Base-by-base conservation (phyloP, 2,888 invertebrate species). In the Diloba caeruleocephala region DNA sequence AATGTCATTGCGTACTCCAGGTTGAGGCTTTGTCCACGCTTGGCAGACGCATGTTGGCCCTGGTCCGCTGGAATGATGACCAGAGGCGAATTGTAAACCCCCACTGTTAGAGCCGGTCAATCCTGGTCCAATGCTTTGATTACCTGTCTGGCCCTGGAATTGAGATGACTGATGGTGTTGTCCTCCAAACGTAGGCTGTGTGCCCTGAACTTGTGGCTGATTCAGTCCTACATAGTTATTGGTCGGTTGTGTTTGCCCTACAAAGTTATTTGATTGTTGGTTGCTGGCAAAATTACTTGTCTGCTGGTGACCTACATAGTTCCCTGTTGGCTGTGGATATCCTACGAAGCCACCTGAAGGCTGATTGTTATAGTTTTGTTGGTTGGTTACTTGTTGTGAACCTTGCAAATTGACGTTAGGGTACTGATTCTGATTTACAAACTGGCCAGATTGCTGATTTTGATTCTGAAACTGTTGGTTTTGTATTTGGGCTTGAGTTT, bases 11-110 rank as follows among this genome's bases (percentile, higher is more conserved):
- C 61, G 33, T 0, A 36, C 52, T 0, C 77, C 78, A 4, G 56
- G 32, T 26, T 74, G 79, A 0, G 89, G 89, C 38, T 92, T 92
- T 0, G 88, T 87, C 90, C 91, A 92, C 0, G 92, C 81, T 55
- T 91, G 92, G 60, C 93, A 93, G 1, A 93, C 85, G 50, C 92
- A 93, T 0, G 88, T 82, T 0, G 89, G 91, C 0, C 89, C 91
- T 15, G 78, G 77, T 0, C 67, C 71, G 8, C 78, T 79, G 1
- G 74, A 53, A 36, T 81, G 76, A 8, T 82, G 81, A 9, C 79
- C 78, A 8, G 79, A 78, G 0, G 84, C 64, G 0, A 73, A 71
- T 52, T 85, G 83, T 45, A 80, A 87, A 0, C 84, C 78, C 28
- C 73, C 74, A 36, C 41, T 51, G 28, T 60, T 53, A 2, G 55